phyloP scores from a whole-genome alignment of 2,797 vertebrate species.

The Podargus strigoides region DNA sequence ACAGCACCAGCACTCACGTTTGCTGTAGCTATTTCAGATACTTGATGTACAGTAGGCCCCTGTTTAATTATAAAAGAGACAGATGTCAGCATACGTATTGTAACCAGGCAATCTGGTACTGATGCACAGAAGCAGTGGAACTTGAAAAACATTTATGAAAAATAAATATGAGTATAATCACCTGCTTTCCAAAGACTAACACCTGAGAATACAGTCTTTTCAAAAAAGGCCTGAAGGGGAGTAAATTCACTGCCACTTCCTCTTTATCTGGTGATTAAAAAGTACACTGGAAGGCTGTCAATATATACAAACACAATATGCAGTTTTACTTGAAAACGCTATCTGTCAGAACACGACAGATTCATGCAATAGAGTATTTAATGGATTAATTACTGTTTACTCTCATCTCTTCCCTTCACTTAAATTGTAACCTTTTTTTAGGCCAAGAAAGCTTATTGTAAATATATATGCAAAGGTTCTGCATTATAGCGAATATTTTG shows the following conservation, averaged over 20 bases:
- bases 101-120: not conserved
- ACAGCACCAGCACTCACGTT: not conserved
- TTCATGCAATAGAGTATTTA: not conserved
- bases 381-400: constrained; percentile 3
- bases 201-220: constrained; percentile 7
- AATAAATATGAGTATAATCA: constrained; percentile 32
- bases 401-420: not conserved
- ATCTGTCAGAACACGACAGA: not conserved
- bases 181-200: constrained; percentile 40
- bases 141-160: not conserved
- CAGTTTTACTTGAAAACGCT: not conserved
- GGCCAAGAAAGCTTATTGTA: not conserved
- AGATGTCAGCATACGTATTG: not conserved
- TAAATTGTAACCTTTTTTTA: not conserved
- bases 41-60: not conserved
- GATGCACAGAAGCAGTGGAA: not conserved
- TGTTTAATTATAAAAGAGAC: constrained; percentile 7
- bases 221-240: too few relatives aligned
- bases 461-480: not conserved
- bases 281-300: not conserved
- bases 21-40: not conserved
- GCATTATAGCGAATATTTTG: not conserved
- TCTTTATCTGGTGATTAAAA: not conserved
- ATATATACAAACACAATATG: not conserved
- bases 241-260: not conserved